Conservation (phyloP, 1,140 invertebrate species). For the Drosophila jambulina region DNA sequence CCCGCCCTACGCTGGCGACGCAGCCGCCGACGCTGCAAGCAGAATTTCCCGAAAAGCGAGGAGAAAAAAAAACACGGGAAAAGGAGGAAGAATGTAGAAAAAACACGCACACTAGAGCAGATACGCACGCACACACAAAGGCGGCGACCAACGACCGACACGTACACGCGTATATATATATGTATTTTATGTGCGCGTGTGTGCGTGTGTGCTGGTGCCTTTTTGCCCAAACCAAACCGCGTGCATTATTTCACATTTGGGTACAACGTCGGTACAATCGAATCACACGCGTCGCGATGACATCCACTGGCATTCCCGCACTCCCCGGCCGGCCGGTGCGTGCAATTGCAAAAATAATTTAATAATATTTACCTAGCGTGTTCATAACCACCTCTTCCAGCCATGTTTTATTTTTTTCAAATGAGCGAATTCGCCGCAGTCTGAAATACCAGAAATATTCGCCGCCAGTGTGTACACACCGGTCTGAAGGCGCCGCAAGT, state of each 20-base stretch:
- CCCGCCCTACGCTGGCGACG: slow-evolving; percentile 15
- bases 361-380: slow-evolving; percentile 85
- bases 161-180: slow-evolving; percentile 41
- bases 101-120: slow-evolving; percentile 66
- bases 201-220: slow-evolving; percentile 57
- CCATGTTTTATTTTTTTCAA: slow-evolving; percentile 85
- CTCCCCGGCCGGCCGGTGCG: slow-evolving; percentile 30
- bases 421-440: slow-evolving; percentile 84
- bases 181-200: slow-evolving; percentile 45
- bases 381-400: slow-evolving; percentile 85
- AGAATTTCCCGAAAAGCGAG: slow-evolving; percentile 58
- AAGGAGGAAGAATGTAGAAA: slow-evolving; percentile 45
- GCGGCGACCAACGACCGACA: slow-evolving; percentile 55
- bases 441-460: slow-evolving; percentile 45
- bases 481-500: neutral
- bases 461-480: slow-evolving; percentile 71
- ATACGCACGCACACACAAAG: slow-evolving; percentile 43
- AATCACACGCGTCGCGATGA: slow-evolving; percentile 27
- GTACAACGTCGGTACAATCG: slow-evolving; percentile 31
- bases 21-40: slow-evolving; percentile 36
- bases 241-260: slow-evolving; percentile 71
- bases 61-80: slow-evolving; percentile 49
- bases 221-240: slow-evolving; percentile 81
- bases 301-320: slow-evolving; percentile 11
- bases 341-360: slow-evolving; percentile 66